Conservation (phyloP, 2,113 vertebrate species). For the Rissa tridactyla region DNA sequence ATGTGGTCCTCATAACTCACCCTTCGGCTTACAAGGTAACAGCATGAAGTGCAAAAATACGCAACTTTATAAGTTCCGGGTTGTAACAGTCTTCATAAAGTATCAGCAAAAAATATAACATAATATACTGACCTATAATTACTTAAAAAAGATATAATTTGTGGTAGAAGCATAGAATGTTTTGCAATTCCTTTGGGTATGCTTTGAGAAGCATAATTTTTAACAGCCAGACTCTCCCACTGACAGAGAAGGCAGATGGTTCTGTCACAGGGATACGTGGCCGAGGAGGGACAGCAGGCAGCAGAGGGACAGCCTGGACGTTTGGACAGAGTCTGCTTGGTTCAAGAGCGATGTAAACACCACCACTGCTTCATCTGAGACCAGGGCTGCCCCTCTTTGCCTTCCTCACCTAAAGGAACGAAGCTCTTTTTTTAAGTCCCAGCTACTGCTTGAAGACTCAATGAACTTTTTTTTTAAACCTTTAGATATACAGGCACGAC, state of each 20-base stretch:
- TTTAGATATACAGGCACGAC: not conserved
- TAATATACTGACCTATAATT: not conserved
- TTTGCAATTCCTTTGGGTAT: not conserved
- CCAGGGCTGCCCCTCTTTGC: not conserved
- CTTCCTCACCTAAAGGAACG: not conserved
- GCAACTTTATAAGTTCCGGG: not conserved
- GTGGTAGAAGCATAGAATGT: not conserved
- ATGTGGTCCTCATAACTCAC: not conserved
- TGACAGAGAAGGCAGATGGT: not conserved
- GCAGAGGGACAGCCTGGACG: not conserved
- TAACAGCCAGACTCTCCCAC: not conserved
- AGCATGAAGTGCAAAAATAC: not conserved
- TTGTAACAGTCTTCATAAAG: not conserved
- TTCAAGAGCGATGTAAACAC: not conserved
- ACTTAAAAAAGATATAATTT: not conserved
- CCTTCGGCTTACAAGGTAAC: not conserved
- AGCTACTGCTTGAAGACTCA: not conserved
- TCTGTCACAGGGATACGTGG: rapidly evolving
- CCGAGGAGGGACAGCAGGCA: not conserved
- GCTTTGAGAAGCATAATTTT: not conserved
- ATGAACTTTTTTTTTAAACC: not conserved
- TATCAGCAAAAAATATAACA: not conserved
- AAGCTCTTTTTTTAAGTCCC: not conserved
- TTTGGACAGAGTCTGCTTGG: not conserved
- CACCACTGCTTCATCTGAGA: not conserved